Evolutionary conservation across 2,797 vertebrate species (phyloP), one percentile per base, ranked within the genome.

Genomic region (Onychomys leucogaster): DNA sequence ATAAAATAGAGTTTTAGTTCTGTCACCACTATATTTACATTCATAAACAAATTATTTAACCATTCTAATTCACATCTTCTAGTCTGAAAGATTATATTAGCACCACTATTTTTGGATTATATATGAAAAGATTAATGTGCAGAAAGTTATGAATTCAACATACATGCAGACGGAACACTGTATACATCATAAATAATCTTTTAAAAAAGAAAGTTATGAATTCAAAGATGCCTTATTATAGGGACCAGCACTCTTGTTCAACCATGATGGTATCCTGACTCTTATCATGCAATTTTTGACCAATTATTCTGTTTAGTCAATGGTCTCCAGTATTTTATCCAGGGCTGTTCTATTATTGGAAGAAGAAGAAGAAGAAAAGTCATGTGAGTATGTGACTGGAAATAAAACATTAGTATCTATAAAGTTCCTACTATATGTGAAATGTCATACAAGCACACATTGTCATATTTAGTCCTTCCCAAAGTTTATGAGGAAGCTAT

Each of bases 251-350:
- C 27, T 71, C 32, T 52, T 90, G 46, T 52, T 59, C 89, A 52
- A 61, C 23, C 29, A 46, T 61, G 55, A 71, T 27, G 3, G 34
- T 80, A 12, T 71, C 41, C 23, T 76, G 37, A 37, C 41, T 78
- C 8, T 86, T 21, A 88, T 4, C 52, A 32, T 71, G 23, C 19
- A 73, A 0, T 89, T 85, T 81, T 71, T 91, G 27, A 41, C 73
- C 25, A 81, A 23, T 63, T 61, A 76, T 71, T 93, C 57, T 61
- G 46, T 77, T 71, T 80, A n/a, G 27, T 52, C 34, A 55, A 19
- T 76, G 34, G 10, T 55, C 11, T 89, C 23, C 78, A 91, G 34
- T 92, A 65, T 84, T 94, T 83, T 87, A 89, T 57, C 32, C n/a
- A 46, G 6, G 27, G 4, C 5, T 67, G 0, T 86, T 19, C 32